A percentile compares a stretch with the other conserved stretches of the same genome.
phyloP scores from a whole-genome alignment of 2,888 invertebrate species.

The Limnephilus lunatus region DNA sequence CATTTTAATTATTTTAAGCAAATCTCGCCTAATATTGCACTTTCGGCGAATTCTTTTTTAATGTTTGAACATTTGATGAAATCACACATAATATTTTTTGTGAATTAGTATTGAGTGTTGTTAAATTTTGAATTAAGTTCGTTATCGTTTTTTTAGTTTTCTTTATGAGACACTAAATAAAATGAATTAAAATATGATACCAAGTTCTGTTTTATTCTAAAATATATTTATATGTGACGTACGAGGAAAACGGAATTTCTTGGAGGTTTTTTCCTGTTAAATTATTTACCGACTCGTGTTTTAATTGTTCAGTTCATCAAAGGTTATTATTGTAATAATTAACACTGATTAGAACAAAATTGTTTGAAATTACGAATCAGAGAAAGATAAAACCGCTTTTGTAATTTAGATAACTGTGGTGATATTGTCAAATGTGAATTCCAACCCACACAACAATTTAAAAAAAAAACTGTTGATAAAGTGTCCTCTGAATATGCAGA shows the following conservation, averaged over 20 bases:
- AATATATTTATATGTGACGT: not conserved
- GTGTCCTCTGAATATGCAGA: too few species aligned
- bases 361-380: not conserved
- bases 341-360: not conserved
- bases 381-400: too few species aligned
- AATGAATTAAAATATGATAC: not conserved
- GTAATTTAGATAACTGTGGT: too few species aligned
- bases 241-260: not conserved
- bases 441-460: too few species aligned
- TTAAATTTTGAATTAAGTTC: not conserved
- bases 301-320: not conserved
- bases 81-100: not conserved
- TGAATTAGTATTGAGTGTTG: not conserved
- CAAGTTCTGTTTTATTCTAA: not conserved
- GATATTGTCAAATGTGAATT: too few species aligned
- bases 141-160: not conserved
- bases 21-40: not conserved
- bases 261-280: not conserved
- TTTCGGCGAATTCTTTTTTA: not conserved
- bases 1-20: too few species aligned
- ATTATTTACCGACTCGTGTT: not conserved
- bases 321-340: not conserved
- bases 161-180: not conserved
- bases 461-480: too few species aligned
- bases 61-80: not conserved